Percentiles rank a stretch among this genome's conserved stretches.
Evolutionary conservation across 2,888 invertebrate species (phyloP).

Genomic region (Amphimallon solstitiale): DNA sequence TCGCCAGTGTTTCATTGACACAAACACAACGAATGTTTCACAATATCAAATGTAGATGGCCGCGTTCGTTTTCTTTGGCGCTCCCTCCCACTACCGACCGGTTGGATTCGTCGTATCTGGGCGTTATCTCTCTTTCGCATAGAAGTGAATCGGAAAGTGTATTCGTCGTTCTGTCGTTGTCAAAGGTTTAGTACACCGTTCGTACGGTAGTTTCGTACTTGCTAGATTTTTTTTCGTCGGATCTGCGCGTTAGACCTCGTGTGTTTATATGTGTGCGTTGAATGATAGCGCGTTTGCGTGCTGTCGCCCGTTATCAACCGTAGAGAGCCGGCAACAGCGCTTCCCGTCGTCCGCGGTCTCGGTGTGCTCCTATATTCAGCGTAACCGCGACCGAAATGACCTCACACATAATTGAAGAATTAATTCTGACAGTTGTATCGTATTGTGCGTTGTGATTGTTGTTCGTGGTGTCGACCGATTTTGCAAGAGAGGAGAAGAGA

Average conservation of each 20-base stretch:
- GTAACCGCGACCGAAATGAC: slow-evolving; percentile 61
- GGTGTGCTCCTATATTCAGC: slow-evolving; percentile 50
- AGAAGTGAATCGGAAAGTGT: slow-evolving; percentile 14
- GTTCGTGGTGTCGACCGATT: slow-evolving; percentile 52
- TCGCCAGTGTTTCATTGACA: too few relatives aligned
- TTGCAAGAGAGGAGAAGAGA: too few relatives aligned
- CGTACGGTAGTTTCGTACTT: background rate
- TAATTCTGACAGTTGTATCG: slow-evolving; percentile 58
- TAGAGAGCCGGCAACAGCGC: slow-evolving; percentile 55
- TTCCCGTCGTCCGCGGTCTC: slow-evolving; percentile 49
- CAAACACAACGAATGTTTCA: too few relatives aligned
- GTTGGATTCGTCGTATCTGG: slow-evolving; percentile 15
- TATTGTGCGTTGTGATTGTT: slow-evolving; percentile 53
- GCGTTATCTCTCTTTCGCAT: slow-evolving; percentile 29
- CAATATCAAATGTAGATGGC: slow-evolving; percentile 12
- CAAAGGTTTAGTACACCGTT: background rate
- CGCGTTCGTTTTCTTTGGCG: background rate
- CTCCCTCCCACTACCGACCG: slow-evolving; percentile 4
- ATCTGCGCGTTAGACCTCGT: slow-evolving; percentile 10
- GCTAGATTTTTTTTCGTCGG: slow-evolving; percentile 16
- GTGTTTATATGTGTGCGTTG: slow-evolving; percentile 7
- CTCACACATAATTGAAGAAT: slow-evolving; percentile 60
- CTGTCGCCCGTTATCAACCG: slow-evolving; percentile 34
- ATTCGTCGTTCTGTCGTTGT: slow-evolving; percentile 4
- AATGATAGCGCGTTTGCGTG: slow-evolving; percentile 43